Base-by-base conservation (phyloP, 1,140 invertebrate genomes). In the Galleria mellonella region DNA sequence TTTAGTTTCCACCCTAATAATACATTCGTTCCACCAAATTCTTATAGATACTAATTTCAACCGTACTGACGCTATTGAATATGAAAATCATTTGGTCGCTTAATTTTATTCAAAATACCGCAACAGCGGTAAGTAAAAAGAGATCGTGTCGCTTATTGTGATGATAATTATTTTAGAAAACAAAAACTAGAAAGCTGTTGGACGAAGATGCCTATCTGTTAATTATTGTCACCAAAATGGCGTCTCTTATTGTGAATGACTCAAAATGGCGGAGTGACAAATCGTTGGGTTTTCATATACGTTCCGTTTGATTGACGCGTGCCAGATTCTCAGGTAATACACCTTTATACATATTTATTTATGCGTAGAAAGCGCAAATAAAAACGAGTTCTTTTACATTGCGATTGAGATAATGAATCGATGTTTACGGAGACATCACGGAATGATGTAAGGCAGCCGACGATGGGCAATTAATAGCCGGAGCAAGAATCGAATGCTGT, bases 161-260 rank as follows among this genome's bases (percentile, higher is more conserved):
- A 85, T 85, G 78, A 78, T 85, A 85, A 85, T 85, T 79, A 82
- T 83, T 85, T 75, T 72, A 49, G 68, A 74, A 81, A 82, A 83
- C 73, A 82, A 85, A 85, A 82, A 82, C 69, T 83, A 85, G 78
- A 85, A 85, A 85, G 82, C 75, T 66, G 66, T 39, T 68, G 59
- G 32, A 53, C 64, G 58, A 59, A 72, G 72, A 84, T 74, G 72
- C 55, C 62, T 76, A 83, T 83, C 74, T 70, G 75, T 82, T 82
- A 83, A 85, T 83, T 85, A 83, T 82, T 83, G 78, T 82, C 78
- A 76, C 76, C 69, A 72, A 82, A 79, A 82, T 82, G 76, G 78
- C 66, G 66, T 53, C 56, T 47, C 51, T 62, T 71, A 81, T 81
- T 78, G 76, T 82, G 50, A 64, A 82, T 73, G 60, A 68, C 52